A percentile compares a stretch with the other conserved stretches of the same genome.
phyloP scores from a whole-genome alignment of 1,140 invertebrate species.

The Drosophila bifasciata region DNA sequence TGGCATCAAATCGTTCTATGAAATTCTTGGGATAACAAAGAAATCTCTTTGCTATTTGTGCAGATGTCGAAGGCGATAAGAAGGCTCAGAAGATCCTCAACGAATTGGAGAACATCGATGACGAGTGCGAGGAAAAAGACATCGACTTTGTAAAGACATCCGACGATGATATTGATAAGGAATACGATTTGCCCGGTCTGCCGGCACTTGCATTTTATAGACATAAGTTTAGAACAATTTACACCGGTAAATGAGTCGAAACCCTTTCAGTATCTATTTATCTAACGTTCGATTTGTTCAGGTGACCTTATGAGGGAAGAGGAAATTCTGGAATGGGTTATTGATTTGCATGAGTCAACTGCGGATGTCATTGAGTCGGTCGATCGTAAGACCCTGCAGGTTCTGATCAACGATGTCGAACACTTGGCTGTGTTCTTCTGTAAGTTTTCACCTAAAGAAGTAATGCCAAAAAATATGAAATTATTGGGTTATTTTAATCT shows the following conservation, averaged over 20 bases:
- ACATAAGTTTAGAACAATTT: slow-evolving; percentile 95
- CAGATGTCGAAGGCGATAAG: slow-evolving; percentile 95
- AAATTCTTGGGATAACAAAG: neutral
- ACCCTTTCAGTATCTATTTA: too few relatives aligned
- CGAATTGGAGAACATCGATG: slow-evolving; percentile 97
- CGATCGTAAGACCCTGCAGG: slow-evolving; percentile 94
- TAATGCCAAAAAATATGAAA: too few relatives aligned
- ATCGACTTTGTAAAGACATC: slow-evolving; percentile 97
- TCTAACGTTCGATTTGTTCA: neutral
- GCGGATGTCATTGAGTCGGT: slow-evolving; percentile 96
- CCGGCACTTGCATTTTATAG: slow-evolving; percentile 95
- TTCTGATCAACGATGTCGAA: slow-evolving; percentile 94
- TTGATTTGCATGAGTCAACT: slow-evolving; percentile 92
- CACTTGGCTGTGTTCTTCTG: slow-evolving; percentile 97
- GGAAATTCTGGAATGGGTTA: slow-evolving; percentile 94
- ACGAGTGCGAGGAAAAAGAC: slow-evolving; percentile 95
- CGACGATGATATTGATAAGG: slow-evolving; percentile 93
- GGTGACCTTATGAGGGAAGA: slow-evolving; percentile 96
- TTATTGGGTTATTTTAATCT: neutral
- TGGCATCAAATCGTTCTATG: neutral
- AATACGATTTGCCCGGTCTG: slow-evolving; percentile 93
- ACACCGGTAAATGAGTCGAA: slow-evolving; percentile 84
- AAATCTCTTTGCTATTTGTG: slow-evolving; percentile 8
- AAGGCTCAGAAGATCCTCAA: slow-evolving; percentile 94
- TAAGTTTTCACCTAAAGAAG: slow-evolving; percentile 75